Evolutionary conservation across 53 echinoderm and acorn worm species (phyloP).

Genomic region (Glandiceps talaboti): DNA sequence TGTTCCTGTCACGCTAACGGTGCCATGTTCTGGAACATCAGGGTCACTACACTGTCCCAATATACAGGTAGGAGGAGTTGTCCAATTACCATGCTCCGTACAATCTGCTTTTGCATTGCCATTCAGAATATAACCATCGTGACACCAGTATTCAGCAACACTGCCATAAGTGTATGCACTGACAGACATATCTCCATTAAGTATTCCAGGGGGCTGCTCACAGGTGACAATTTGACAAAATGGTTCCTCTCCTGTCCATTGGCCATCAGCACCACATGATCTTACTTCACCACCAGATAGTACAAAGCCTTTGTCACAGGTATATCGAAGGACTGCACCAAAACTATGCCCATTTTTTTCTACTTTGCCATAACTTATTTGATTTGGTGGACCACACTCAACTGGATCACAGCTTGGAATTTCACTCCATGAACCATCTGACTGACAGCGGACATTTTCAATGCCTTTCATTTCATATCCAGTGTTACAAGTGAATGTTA

Average conservation of each 20-base stretch:
- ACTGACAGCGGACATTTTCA: neutral
- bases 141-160: constrained; percentile 23
- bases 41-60: constrained; percentile 14
- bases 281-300: neutral
- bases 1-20: constrained; percentile 4
- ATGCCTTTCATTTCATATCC: neutral
- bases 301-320: constrained; percentile 24
- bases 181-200: neutral
- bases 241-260: constrained; percentile 43
- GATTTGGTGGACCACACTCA: neutral
- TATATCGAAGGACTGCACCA: constrained; percentile 30
- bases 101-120: constrained; percentile 12
- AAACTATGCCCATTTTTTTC: constrained; percentile 20
- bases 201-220: neutral
- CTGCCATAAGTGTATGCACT: constrained; percentile 16
- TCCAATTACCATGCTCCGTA: constrained; percentile 8
- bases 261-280: constrained; percentile 22
- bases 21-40: constrained; percentile 13
- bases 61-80: constrained; percentile 16
- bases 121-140: constrained; percentile 22
- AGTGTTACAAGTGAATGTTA: neutral
- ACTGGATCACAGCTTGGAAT: neutral
- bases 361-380: constrained; percentile 9
- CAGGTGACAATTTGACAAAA: neutral
- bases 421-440: neutral